These are phyloP conservation scores for Trichopoda pennipes DNA, from an alignment of 2,888 invertebrate genomes.

Conservation along the genomic window DNA sequence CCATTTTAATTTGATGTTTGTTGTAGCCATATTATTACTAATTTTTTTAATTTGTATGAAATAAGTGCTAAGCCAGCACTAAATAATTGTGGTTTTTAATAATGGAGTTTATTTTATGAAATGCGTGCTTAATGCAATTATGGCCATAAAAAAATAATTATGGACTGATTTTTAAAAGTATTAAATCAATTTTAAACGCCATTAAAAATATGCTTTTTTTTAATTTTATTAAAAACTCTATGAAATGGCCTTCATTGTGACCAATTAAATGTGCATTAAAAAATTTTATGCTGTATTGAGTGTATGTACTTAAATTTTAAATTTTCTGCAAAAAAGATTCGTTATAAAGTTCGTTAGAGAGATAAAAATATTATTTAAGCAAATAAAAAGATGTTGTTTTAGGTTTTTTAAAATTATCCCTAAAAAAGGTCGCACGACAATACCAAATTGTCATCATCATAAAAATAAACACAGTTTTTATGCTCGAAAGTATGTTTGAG, in stretches of 20 bases:
- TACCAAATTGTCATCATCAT: too few species aligned
- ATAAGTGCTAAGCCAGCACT: conserved; percentile 41
- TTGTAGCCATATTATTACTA: conserved; percentile 12
- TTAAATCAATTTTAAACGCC: not conserved
- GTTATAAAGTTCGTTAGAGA: conserved; percentile 46
- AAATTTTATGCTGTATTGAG: too few species aligned
- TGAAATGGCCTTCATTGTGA: too few species aligned
- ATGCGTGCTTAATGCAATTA: conserved; percentile 36
- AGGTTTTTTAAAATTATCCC: too few species aligned
- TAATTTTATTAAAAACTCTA: too few species aligned
- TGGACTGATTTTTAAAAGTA: not conserved
- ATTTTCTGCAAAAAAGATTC: conserved; percentile 12
- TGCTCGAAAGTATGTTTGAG: too few species aligned
- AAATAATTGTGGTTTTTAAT: conserved; percentile 59
- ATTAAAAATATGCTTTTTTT: not conserved
- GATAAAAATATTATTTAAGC: too few species aligned
- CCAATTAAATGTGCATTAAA: too few species aligned
- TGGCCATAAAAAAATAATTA: not conserved
- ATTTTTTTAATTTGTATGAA: conserved; percentile 31
- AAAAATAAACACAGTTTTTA: too few species aligned
- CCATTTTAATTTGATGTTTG: not conserved
- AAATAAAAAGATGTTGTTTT: too few species aligned
- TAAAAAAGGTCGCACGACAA: too few species aligned
- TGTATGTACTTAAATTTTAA: too few species aligned
- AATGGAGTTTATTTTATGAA: conserved; percentile 34